These are phyloP conservation scores for Hippocampus barbouri DNA, from an alignment of 2,113 vertebrate genomes.

Conservation along the genomic window DNA sequence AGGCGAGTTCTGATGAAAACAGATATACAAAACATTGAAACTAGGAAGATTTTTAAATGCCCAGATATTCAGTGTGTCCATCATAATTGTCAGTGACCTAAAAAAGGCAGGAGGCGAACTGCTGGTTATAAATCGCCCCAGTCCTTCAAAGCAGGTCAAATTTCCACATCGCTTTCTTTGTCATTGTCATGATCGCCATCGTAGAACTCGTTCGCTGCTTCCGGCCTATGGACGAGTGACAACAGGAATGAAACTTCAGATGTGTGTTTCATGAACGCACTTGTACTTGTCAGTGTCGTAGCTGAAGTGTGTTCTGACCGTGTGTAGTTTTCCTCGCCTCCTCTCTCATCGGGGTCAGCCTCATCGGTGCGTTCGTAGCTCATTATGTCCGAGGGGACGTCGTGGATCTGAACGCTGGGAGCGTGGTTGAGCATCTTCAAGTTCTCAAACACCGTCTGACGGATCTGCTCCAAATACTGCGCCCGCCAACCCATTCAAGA, in stretches of 20 bases:
- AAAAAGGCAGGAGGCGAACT: background rate
- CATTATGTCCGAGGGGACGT: constrained; percentile 91
- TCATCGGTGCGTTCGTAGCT: constrained; percentile 93
- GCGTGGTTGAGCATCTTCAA: constrained; percentile 98
- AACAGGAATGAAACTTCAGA: background rate
- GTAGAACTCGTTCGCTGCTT: constrained; percentile 93
- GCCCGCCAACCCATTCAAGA: background rate
- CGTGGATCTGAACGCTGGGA: constrained; percentile 97
- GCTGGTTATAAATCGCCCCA: background rate
- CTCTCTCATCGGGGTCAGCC: constrained; percentile 88
- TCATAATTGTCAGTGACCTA: background rate
- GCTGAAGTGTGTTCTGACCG: constrained; percentile 61
- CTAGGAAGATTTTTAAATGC: background rate
- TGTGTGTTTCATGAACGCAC: background rate
- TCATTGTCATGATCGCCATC: constrained; percentile 98
- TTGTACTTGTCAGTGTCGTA: background rate
- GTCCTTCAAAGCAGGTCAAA: constrained; percentile 65
- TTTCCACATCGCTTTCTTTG: constrained; percentile 98
- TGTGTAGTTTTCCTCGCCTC: constrained; percentile 89
- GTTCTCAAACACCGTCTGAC: constrained; percentile 96
- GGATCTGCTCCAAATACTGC: constrained; percentile 97
- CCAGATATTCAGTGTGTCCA: background rate
- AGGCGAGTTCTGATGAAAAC: background rate
- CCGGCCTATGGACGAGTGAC: constrained; percentile 76
- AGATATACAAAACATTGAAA: background rate